Percentiles rank a stretch among this genome's conserved stretches.
These are phyloP conservation scores for Pteronotus mesoamericanus DNA, from an alignment of 2,797 vertebrate species.

Conservation along the genomic window DNA sequence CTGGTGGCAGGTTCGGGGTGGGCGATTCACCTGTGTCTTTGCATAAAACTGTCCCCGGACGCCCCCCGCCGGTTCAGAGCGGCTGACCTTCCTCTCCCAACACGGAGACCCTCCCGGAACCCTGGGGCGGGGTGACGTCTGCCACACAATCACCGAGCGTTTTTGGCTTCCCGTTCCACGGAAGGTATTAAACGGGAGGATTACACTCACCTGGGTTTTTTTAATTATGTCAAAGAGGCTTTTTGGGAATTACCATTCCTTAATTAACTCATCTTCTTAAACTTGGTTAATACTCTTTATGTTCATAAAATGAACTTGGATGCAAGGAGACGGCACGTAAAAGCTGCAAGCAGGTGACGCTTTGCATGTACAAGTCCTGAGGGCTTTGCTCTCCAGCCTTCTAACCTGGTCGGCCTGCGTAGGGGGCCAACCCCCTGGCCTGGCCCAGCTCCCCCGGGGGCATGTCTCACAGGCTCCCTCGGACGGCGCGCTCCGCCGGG, in stretches of 20 bases:
- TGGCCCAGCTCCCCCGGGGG: fast-evolving
- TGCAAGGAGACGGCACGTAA: not conserved
- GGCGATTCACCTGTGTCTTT: fast-evolving
- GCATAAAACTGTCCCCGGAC: fast-evolving
- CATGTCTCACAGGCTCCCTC: not conserved
- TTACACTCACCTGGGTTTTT: constrained; percentile 59
- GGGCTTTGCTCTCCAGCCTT: not conserved
- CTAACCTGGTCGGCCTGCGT: fast-evolving
- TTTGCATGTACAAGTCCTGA: not conserved
- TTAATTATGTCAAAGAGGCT: constrained; percentile 64
- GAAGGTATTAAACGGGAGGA: constrained; percentile 30
- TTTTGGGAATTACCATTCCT: constrained; percentile 60
- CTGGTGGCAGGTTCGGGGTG: fast-evolving
- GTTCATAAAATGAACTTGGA: not conserved
- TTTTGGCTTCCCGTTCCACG: not conserved
- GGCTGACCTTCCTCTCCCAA: fast-evolving
- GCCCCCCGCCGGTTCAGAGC: fast-evolving
- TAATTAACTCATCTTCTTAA: constrained; percentile 67
- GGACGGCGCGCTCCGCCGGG: fast-evolving
- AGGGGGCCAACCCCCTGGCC: fast-evolving
- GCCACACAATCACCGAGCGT: fast-evolving
- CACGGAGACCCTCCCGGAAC: fast-evolving
- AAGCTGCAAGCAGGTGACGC: not conserved
- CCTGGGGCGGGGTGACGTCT: not conserved
- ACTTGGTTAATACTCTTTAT: not conserved